Evolutionary conservation across 2,113 vertebrate species (phyloP).

Genomic region (Camelus dromedarius): DNA sequence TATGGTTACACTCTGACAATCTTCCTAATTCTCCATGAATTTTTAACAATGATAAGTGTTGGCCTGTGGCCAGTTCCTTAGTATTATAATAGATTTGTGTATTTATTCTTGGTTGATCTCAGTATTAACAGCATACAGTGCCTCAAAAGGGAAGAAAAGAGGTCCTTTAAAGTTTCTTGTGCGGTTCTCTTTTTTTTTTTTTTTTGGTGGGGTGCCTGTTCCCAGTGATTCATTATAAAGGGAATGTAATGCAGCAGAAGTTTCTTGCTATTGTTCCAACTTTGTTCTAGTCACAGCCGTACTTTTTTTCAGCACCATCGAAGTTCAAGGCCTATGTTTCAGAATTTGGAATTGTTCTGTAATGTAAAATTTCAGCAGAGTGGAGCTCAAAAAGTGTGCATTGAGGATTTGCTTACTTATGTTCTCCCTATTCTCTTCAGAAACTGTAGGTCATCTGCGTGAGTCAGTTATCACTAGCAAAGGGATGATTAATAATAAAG

Average conservation of each 20-base stretch:
- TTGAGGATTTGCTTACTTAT: slow-evolving; percentile 8
- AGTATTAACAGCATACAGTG: background rate
- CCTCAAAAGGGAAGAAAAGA: slow-evolving; percentile 3
- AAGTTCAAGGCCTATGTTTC: background rate
- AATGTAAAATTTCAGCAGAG: background rate
- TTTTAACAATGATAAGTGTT: slow-evolving; percentile 43
- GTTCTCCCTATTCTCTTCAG: background rate
- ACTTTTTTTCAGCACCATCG: background rate
- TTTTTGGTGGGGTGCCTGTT: background rate
- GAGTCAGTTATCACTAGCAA: background rate
- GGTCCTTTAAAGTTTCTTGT: slow-evolving; percentile 31
- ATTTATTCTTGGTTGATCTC: slow-evolving; percentile 2
- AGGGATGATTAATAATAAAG: background rate
- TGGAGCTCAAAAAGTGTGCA: background rate
- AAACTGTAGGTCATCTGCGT: background rate
- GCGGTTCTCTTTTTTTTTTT: background rate
- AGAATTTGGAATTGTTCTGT: slow-evolving; percentile 19
- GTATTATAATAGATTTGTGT: slow-evolving; percentile 38
- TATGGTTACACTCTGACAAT: background rate
- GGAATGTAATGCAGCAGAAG: background rate
- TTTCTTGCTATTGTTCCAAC: slow-evolving; percentile 22
- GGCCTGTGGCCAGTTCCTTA: slow-evolving; percentile 25
- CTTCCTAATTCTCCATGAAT: slow-evolving; percentile 47
- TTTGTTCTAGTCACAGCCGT: slow-evolving; percentile 55
- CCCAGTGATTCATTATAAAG: background rate